Percentiles rank a stretch among this genome's conserved stretches.
Evolutionary conservation across 1,140 invertebrate species (phyloP).

Genomic region (Lanistes nyassanus): DNA sequence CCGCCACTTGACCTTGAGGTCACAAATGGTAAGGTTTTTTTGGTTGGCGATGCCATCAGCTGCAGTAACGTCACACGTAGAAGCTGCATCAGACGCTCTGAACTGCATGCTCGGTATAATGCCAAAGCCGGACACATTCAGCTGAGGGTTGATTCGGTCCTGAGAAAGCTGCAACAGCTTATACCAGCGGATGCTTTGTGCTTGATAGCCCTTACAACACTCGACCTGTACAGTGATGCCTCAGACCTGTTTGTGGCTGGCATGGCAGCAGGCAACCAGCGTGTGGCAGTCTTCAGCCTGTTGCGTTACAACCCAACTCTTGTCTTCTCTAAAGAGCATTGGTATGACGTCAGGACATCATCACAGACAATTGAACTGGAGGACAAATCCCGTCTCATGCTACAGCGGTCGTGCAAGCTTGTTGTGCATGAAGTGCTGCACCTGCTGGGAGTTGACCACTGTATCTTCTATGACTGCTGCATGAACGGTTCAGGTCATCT

Average conservation of each 20-base stretch:
- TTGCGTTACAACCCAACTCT: constrained; percentile 57
- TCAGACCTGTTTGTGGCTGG: constrained; percentile 62
- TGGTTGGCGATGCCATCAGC: constrained; percentile 35
- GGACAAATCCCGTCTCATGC: constrained; percentile 40
- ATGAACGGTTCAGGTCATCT: constrained; percentile 63
- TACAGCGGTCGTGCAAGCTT: constrained; percentile 57
- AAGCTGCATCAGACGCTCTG: constrained; percentile 28
- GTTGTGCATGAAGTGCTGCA: constrained; percentile 62
- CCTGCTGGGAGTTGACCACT: constrained; percentile 59
- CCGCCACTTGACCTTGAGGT: constrained; percentile 42
- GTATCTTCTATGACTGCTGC: constrained; percentile 59
- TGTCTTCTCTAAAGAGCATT: constrained; percentile 51
- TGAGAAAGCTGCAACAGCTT: constrained; percentile 40
- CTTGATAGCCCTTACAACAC: constrained; percentile 58
- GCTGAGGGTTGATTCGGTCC: constrained; percentile 46
- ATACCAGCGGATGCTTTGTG: constrained; percentile 57
- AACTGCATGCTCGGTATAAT: constrained; percentile 48
- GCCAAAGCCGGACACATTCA: constrained; percentile 47
- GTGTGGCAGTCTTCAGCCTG: constrained; percentile 59
- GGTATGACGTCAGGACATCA: constrained; percentile 31
- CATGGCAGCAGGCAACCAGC: constrained; percentile 55
- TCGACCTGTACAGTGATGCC: constrained; percentile 57
- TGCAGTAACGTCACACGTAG: not conserved
- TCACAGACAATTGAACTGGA: constrained; percentile 21
- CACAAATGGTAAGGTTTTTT: constrained; percentile 34